These are phyloP conservation scores for Lonchura striata DNA, from an alignment of 2,113 vertebrate genomes.

Conservation along the genomic window DNA sequence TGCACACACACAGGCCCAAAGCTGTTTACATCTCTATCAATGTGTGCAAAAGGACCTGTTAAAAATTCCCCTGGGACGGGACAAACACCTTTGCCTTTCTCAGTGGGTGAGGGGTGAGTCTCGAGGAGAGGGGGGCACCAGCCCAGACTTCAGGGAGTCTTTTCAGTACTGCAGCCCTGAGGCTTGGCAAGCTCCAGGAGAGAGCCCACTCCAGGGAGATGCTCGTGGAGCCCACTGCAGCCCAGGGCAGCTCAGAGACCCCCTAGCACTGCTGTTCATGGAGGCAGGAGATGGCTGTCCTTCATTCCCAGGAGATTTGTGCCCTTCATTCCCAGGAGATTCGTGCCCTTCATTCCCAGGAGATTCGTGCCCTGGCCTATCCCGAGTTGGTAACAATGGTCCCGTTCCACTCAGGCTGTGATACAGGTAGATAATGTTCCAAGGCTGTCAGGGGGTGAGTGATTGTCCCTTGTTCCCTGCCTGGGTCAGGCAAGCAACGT, in stretches of 20 bases:
- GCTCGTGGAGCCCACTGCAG: neutral
- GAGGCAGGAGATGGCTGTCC: neutral
- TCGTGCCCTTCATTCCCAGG: fast-evolving
- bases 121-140: neutral
- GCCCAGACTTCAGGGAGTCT: neutral
- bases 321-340: neutral
- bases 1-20: neutral
- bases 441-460: neutral
- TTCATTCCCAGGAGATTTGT: neutral
- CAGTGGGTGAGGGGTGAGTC: neutral
- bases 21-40: neutral
- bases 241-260: neutral
- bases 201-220: too few relatives aligned
- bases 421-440: neutral
- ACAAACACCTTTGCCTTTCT: neutral
- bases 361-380: neutral
- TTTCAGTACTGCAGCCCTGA: neutral
- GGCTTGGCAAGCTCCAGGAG: neutral
- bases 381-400: neutral
- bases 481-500: neutral
- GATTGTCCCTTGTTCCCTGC: slow-evolving; percentile 11
- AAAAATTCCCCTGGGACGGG: neutral
- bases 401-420: neutral
- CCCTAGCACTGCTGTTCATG: fast-evolving
- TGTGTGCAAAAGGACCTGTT: neutral